A percentile compares a stretch with the other conserved stretches of the same genome.
Conservation (phyloP, 1,140 invertebrate genomes). For the Drosophila orosa region DNA sequence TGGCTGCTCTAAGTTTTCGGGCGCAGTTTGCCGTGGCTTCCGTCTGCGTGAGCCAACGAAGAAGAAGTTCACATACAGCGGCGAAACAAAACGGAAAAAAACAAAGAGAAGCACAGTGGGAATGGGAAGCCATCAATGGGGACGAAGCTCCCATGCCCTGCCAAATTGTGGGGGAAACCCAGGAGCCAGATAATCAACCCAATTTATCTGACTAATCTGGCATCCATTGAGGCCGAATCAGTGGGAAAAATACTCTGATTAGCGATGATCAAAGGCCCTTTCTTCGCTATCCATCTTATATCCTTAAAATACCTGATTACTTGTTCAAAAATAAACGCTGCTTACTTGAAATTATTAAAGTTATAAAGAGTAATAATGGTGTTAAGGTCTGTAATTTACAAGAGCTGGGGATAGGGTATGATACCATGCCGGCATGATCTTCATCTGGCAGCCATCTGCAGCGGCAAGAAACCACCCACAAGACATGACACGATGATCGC, state of each 20-base stretch:
- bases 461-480: constrained; percentile 41
- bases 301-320: background rate
- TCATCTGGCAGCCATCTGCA: constrained; percentile 1
- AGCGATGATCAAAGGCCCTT: background rate
- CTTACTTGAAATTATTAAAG: background rate
- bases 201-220: constrained; percentile 9
- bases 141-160: constrained; percentile 49
- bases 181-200: background rate
- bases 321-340: background rate
- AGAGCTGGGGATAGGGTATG: background rate
- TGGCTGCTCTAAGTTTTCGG: constrained; percentile 34
- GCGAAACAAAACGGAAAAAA: constrained; percentile 48
- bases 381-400: too few relatives aligned
- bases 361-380: too few relatives aligned
- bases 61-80: constrained; percentile 64
- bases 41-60: constrained; percentile 60
- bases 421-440: background rate
- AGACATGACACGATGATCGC: constrained; percentile 39
- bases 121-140: constrained; percentile 19
- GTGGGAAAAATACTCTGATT: background rate
- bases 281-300: background rate
- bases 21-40: constrained; percentile 55
- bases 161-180: constrained; percentile 5
- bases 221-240: background rate
- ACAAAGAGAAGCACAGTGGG: constrained; percentile 16